Evolutionary conservation across 2,113 vertebrate species (phyloP).

Genomic region (Ptyas mucosa): DNA sequence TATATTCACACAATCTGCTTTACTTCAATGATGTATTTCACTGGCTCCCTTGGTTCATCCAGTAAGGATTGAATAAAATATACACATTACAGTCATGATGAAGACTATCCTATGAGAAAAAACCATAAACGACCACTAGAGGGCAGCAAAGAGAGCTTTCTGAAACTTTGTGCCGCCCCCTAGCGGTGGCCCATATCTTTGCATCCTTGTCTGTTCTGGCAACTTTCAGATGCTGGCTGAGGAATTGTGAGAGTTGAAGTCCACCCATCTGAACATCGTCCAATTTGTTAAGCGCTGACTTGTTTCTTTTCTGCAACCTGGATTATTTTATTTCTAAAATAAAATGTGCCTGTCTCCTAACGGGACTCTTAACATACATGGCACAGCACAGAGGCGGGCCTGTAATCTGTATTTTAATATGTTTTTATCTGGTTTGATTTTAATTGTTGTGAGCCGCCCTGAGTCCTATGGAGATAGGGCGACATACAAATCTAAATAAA

Average conservation of each 20-base stretch:
- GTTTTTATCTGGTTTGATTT: too few relatives aligned
- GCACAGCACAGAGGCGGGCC: too few relatives aligned
- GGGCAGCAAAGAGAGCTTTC: background rate
- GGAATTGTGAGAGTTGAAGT: background rate
- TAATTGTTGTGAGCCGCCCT: too few relatives aligned
- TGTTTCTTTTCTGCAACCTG: background rate
- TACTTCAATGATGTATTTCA: background rate
- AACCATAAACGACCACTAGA: background rate
- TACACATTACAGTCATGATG: background rate
- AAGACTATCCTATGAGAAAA: background rate
- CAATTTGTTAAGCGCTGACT: background rate
- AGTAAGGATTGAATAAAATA: background rate
- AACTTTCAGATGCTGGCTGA: background rate
- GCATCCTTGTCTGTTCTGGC: background rate
- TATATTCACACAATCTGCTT: too few relatives aligned
- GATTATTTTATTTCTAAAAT: background rate
- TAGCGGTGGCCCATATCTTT: background rate
- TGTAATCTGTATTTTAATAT: too few relatives aligned
- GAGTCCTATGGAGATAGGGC: too few relatives aligned
- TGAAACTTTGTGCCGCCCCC: background rate
- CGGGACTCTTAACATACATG: background rate
- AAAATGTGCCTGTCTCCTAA: background rate
- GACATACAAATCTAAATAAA: too few relatives aligned
- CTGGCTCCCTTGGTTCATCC: background rate
- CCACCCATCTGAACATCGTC: background rate